Conservation (phyloP, 2,888 invertebrate genomes). For the Campoletis raptor region DNA sequence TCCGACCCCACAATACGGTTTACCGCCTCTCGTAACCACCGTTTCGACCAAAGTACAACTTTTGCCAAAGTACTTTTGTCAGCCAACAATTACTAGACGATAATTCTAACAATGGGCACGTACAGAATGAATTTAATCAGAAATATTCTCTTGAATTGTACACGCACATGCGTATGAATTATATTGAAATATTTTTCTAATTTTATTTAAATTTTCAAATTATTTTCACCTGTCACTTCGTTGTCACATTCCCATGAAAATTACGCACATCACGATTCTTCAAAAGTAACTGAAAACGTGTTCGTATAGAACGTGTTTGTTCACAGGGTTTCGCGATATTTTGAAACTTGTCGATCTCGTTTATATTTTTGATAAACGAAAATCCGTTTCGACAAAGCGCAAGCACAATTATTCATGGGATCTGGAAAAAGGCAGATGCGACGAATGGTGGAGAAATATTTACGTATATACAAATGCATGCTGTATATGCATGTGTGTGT, state of each 20-base stretch:
- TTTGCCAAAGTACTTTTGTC: constrained; percentile 42
- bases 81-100: constrained; percentile 6
- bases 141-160: background rate
- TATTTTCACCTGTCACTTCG: background rate
- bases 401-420: constrained; percentile 83
- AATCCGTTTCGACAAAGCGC: constrained; percentile 69
- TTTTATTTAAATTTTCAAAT: background rate
- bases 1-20: constrained; percentile 57
- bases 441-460: constrained; percentile 65
- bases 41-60: constrained; percentile 53
- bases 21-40: constrained; percentile 30
- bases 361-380: constrained; percentile 58
- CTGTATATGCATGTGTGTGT: background rate
- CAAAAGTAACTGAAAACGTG: background rate
- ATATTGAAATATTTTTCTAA: background rate
- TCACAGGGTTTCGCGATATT: constrained; percentile 7
- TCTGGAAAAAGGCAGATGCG: constrained; percentile 82
- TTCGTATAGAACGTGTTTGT: background rate
- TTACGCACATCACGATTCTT: background rate
- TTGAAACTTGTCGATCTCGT: constrained; percentile 45
- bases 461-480: constrained; percentile 1
- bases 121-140: background rate
- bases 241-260: background rate
- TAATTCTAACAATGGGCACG: background rate
- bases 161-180: too few relatives aligned